Conservation (phyloP, 2,888 invertebrate genomes). For the Drosophila melanocephala region DNA sequence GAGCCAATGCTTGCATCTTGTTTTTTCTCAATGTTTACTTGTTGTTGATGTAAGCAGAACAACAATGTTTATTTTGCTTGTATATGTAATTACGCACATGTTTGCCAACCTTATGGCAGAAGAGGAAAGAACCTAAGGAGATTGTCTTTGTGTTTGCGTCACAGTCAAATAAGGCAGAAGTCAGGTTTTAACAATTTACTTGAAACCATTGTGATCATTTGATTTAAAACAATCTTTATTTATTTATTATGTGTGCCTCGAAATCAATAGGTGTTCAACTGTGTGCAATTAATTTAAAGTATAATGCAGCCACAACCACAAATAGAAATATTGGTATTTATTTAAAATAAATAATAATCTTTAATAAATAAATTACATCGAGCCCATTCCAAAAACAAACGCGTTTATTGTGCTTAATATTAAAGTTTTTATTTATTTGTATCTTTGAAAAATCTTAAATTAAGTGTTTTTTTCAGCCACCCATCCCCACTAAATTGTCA, state of each 20-base stretch:
- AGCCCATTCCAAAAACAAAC: neutral
- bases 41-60: constrained; percentile 42
- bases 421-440: constrained; percentile 8
- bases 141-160: neutral
- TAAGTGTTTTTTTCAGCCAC: neutral
- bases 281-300: neutral
- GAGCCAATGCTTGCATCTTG: constrained; percentile 11
- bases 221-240: neutral
- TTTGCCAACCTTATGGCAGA: constrained; percentile 36
- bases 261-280: neutral
- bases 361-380: neutral
- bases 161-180: constrained; percentile 1
- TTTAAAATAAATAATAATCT: neutral
- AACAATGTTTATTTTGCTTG: constrained; percentile 53
- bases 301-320: neutral
- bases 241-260: neutral
- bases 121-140: neutral
- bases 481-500: constrained; percentile 10
- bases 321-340: neutral
- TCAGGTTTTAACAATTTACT: neutral
- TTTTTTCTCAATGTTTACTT: constrained; percentile 26
- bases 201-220: neutral
- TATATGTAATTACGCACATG: constrained; percentile 61
- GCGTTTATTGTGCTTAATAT: neutral
- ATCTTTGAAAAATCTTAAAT: neutral